These are phyloP conservation scores for Mus pahari DNA, from an alignment of 2,113 vertebrate genomes.

Conservation along the genomic window DNA sequence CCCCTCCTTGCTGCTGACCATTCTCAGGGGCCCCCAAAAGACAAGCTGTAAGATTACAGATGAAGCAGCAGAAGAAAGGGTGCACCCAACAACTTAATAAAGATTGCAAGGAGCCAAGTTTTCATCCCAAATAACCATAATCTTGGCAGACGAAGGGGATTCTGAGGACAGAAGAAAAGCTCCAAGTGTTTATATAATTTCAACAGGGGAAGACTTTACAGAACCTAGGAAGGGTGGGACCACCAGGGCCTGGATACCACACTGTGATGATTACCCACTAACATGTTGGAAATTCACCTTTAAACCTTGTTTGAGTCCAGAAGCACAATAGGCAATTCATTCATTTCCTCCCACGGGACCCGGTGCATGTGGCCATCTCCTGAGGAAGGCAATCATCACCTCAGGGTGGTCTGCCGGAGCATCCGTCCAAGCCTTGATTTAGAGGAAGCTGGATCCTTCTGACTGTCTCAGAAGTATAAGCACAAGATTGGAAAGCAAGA, in stretches of 20 bases:
- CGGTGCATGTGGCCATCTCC: conserved; percentile 56
- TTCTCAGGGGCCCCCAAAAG: neutral
- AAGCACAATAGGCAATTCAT: conserved; percentile 51
- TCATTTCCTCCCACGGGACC: conserved; percentile 74
- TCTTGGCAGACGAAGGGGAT: conserved; percentile 61
- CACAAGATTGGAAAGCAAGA: conserved; percentile 55
- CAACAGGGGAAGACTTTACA: conserved; percentile 55
- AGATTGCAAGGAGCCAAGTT: conserved; percentile 41
- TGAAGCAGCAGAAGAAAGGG: conserved; percentile 2
- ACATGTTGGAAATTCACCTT: conserved; percentile 67
- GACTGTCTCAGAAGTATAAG: conserved; percentile 64
- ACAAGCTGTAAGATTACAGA: conserved; percentile 4
- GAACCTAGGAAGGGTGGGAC: conserved; percentile 70
- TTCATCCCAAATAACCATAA: conserved; percentile 41
- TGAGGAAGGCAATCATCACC: conserved; percentile 69
- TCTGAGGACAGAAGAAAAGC: conserved; percentile 70
- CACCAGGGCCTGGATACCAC: conserved; percentile 23
- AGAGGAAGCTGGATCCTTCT: conserved; percentile 54
- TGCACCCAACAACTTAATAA: neutral
- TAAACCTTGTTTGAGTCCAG: conserved; percentile 58
- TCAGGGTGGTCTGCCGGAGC: conserved; percentile 64
- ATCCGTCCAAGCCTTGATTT: conserved; percentile 41
- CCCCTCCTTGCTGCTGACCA: neutral
- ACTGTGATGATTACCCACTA: conserved; percentile 43
- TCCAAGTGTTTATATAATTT: conserved; percentile 68